Base-by-base conservation (phyloP, 2,797 vertebrate genomes). In the Sandelia bainsii region DNA sequence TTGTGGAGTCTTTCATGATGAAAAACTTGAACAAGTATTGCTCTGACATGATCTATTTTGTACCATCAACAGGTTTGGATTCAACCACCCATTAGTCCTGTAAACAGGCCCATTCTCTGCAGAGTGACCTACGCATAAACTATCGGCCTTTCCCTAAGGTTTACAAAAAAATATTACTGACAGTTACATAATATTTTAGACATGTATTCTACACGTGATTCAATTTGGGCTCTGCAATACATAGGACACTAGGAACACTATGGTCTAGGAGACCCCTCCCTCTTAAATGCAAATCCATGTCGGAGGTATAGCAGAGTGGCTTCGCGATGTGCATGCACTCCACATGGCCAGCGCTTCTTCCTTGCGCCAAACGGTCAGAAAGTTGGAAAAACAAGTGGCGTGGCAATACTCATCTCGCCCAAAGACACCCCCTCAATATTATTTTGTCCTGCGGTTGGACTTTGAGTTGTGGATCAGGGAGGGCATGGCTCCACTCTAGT, bases 191-290 rank as follows among this genome's bases (percentile, higher is more conserved):
- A 83, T 77, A 72, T 80, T 83, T 79, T 39, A 77, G 54, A 74
- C 67, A 68, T 72, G 65, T 42, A 79, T 79, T 76, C 50, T 66
- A 79, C 76, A 86, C 68, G 70, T 87, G 82, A 75, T 39, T 64
- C 17, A 52, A 42, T 39, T 22, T 46, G 57, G 61, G 54, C 62
- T 81, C 46, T 76, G 54, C 25, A 13, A 79, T 67, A 61, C 67
- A 86, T 64, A 61, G 72, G 61, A 77, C 79, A 72, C 80, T 79
- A 63, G 82, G 82, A 87, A 72, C 61, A 84, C 62, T 81, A 67
- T 66, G 25, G 50, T 51, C 61, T 64, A 12, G 61, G 60, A 81
- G 77, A 85, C 90, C 89, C 87, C 88, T 87, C 91, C 90, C 87
- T 85, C 79, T 50, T 78, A 48, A 39, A 85, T 77, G 81, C 72